Percentiles rank a stretch among this genome's conserved stretches.
Conservation (phyloP, 2,888 invertebrate genomes). For the Tridacna crocea region DNA sequence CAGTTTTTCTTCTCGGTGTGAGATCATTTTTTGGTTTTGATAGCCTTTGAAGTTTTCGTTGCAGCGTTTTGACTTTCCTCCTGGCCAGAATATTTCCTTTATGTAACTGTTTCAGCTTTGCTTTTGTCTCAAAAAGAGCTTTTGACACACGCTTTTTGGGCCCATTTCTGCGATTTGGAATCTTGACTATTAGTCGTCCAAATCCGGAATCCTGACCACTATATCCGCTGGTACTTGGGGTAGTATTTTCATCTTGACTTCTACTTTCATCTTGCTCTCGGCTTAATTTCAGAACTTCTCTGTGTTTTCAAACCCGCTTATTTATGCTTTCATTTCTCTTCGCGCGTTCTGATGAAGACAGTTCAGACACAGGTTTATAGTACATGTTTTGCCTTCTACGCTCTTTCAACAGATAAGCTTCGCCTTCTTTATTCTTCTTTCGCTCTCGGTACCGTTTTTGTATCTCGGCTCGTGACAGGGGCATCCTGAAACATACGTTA, state of each 20-base stretch:
- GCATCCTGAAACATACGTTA: constrained; percentile 29
- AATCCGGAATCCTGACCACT: neutral
- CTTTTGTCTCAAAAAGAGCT: neutral
- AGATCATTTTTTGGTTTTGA: too few species aligned
- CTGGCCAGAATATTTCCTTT: too few species aligned
- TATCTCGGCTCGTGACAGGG: too few species aligned
- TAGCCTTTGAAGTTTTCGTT: too few species aligned
- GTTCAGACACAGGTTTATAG: too few species aligned
- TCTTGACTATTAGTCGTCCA: neutral
- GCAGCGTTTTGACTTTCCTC: too few species aligned
- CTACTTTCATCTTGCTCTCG: neutral
- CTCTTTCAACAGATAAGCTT: neutral
- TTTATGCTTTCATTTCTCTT: constrained; percentile 6
- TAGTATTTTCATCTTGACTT: too few species aligned
- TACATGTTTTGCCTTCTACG: constrained; percentile 5
- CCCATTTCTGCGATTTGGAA: neutral
- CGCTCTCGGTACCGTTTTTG: too few species aligned
- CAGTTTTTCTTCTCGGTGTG: too few species aligned
- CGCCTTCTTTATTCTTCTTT: neutral
- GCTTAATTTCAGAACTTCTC: neutral
- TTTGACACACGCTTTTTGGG: neutral
- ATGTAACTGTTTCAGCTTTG: neutral
- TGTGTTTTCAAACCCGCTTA: constrained; percentile 13
- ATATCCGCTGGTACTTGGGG: too few species aligned
- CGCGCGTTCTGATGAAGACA: neutral